A percentile compares a stretch with the other conserved stretches of the same genome.
Conservation (phyloP, 2,113 vertebrate species). For the Poeciliopsis retropinna region DNA sequence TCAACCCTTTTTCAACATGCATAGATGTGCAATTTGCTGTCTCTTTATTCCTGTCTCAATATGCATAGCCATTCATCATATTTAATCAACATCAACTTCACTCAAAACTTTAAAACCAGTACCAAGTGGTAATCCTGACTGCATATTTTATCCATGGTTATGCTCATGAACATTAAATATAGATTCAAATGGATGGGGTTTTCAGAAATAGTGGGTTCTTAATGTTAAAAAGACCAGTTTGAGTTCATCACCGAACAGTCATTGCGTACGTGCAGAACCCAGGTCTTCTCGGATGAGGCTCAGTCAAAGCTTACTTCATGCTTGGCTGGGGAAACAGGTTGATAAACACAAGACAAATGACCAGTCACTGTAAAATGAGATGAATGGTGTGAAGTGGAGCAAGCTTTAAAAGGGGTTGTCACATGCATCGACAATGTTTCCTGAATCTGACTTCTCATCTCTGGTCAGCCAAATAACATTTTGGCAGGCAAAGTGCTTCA, state of each 20-base stretch:
- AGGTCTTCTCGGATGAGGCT: slow-evolving; percentile 15
- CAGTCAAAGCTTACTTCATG: slow-evolving; percentile 52
- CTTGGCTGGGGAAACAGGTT: slow-evolving; percentile 65
- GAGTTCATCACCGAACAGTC: slow-evolving; percentile 18
- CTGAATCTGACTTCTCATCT: slow-evolving; percentile 42
- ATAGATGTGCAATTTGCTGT: too few relatives aligned
- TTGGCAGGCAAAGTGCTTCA: slow-evolving; percentile 33
- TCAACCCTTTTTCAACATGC: background rate
- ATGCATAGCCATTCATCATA: background rate
- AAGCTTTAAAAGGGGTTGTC: slow-evolving; percentile 51
- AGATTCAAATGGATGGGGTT: background rate
- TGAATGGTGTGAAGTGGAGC: slow-evolving; percentile 61
- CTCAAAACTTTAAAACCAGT: background rate
- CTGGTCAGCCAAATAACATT: slow-evolving; percentile 48
- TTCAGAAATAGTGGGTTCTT: background rate
- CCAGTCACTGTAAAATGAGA: slow-evolving; percentile 72
- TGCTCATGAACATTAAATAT: background rate
- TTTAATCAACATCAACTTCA: background rate
- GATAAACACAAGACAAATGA: slow-evolving; percentile 72
- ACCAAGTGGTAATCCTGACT: background rate
- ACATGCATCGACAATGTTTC: slow-evolving; percentile 55
- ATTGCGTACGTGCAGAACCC: slow-evolving; percentile 43
- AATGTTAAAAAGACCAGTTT: background rate
- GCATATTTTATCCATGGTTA: background rate
- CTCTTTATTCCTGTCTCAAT: too few relatives aligned